phyloP scores from a whole-genome alignment of 2,797 vertebrate species.

The Sebastiscus tertius region DNA sequence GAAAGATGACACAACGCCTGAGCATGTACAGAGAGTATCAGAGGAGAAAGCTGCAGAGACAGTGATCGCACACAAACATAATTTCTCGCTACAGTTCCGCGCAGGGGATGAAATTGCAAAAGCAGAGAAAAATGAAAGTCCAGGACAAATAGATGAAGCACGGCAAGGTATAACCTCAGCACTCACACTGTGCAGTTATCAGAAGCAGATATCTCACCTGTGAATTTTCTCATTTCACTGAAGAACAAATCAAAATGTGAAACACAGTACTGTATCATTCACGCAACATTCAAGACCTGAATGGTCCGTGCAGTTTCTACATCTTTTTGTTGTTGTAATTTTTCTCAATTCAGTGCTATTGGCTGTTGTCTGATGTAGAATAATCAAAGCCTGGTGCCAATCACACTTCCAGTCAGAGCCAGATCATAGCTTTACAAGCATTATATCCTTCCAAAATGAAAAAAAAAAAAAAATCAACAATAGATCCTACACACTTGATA shows the following conservation, averaged over 20 bases:
- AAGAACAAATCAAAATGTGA: constrained; percentile 68
- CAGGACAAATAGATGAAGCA: neutral
- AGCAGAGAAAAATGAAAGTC: neutral
- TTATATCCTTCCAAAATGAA: neutral
- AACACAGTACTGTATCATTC: constrained; percentile 62
- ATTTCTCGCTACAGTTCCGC: neutral
- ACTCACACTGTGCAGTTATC: constrained; percentile 21
- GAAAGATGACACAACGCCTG: constrained; percentile 39
- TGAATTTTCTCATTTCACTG: constrained; percentile 44
- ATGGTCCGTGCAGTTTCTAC: constrained; percentile 29
- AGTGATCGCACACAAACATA: neutral
- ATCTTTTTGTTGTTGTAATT: neutral
- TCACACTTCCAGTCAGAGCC: neutral
- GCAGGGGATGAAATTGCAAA: neutral
- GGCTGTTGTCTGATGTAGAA: neutral
- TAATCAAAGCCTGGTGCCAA: neutral
- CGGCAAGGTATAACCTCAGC: constrained; percentile 2
- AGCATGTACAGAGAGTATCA: constrained; percentile 3
- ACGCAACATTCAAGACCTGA: constrained; percentile 28
- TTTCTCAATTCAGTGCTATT: constrained; percentile 1
- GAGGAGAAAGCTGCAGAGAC: constrained; percentile 11
- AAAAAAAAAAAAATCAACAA: neutral
- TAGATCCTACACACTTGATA: constrained; percentile 15
- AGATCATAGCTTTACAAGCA: neutral
- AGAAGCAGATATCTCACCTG: constrained; percentile 30